Base-by-base conservation (phyloP, 1,140 invertebrate genomes). In the Drosophila sturtevanti region DNA sequence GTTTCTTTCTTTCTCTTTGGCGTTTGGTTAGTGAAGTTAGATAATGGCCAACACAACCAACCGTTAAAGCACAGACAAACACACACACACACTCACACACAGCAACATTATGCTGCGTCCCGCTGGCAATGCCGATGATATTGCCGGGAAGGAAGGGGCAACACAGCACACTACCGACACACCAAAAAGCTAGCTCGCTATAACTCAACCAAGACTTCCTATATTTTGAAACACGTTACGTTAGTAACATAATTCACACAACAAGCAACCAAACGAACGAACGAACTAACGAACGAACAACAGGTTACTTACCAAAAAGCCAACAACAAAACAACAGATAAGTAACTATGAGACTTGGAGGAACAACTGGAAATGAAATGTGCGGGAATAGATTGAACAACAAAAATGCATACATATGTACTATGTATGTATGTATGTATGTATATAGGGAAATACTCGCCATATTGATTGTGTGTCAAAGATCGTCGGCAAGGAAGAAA, bases 211-310 rank as follows among this genome's bases (percentile, higher is more conserved):
- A 81, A 90, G 90, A 91, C 90, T 91, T 91, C 90, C 90, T 91
- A 91, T 91, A 91, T 91, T 91, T 91, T 90, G 90, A 91, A 91
- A 91, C 90, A 91, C 81, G 90, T 91, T 91, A 91, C 90, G 90
- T 91, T 91, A 82, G 90, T 91, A 91, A 91, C 86, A 91, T 84
- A 91, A 91, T 91, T 90, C 86, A 90, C 90, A 89, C 85, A 89
- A 86, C 85, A 89, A 80, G 79, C 60, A 44, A 31, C 27, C 2
- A 71, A 48, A 35, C 9, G 27, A 63, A 52, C 21, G 27, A 31
- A n/a, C n/a, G n/a, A n/a, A n/a, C n/a, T n/a, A 63, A 35, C 27
- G 51, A 52, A 65, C 24, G 54, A 31, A 41, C 69, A 56, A 34
- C 35, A 56, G 54, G 54, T 56, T 56, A 56, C 54, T 56, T 34